A percentile compares a stretch with the other conserved stretches of the same genome.
Evolutionary conservation across 1,140 invertebrate species (phyloP).

Genomic region (Phymorhynchus buccinoides): DNA sequence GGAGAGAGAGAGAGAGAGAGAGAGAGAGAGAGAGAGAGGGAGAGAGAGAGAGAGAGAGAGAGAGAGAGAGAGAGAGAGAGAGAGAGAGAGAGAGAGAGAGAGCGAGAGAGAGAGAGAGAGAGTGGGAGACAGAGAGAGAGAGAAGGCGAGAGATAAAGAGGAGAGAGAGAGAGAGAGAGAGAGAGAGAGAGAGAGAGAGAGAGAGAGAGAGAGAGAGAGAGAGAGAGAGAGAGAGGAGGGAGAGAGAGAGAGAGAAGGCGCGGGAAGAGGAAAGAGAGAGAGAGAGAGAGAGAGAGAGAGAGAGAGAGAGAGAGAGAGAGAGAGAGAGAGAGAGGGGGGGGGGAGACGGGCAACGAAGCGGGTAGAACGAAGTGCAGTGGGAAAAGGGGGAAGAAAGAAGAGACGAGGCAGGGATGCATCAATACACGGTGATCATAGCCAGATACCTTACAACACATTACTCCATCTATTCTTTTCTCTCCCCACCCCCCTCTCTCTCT

Average conservation of each 20-base stretch:
- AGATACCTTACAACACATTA: too few species aligned
- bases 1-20: slow-evolving; percentile 11
- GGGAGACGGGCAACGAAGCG: too few species aligned
- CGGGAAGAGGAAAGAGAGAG: background rate
- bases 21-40: background rate
- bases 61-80: background rate
- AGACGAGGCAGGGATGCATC: too few species aligned
- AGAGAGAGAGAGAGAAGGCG: background rate
- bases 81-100: background rate
- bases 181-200: background rate
- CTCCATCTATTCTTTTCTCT: too few species aligned
- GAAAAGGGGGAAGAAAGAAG: background rate
- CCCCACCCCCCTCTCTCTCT: too few species aligned
- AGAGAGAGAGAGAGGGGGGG: slow-evolving; percentile 25
- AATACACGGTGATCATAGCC: too few species aligned
- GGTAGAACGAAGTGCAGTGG: background rate
- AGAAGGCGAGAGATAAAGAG: too few species aligned
- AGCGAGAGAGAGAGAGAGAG: background rate
- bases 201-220: background rate
- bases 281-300: background rate
- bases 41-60: background rate
- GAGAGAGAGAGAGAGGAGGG: background rate
- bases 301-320: slow-evolving; percentile 25
- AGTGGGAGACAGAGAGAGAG: too few species aligned
- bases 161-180: background rate